Evolutionary conservation across 64 coral and sea anemone species (phyloP).

Genomic region (Dendrophyllia cribrosa): DNA sequence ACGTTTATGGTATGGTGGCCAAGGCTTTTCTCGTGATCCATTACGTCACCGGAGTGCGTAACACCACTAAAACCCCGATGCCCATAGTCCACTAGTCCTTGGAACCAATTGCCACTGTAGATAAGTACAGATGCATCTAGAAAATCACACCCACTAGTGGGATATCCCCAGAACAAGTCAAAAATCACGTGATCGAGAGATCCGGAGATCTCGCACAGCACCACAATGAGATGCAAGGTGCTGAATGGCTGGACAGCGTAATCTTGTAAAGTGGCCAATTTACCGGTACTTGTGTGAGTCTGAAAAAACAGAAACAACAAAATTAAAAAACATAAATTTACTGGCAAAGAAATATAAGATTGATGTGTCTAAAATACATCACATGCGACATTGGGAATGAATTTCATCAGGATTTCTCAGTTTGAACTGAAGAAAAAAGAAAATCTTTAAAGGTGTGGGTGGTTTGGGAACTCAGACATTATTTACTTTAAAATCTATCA

Average conservation of each 20-base stretch:
- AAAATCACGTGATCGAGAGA: slow-evolving; percentile 88
- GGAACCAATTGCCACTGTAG: slow-evolving; percentile 69
- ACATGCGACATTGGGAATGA: too few relatives aligned
- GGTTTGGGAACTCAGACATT: too few relatives aligned
- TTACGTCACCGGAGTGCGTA: slow-evolving; percentile 90
- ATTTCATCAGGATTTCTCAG: too few relatives aligned
- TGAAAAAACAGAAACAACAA: slow-evolving; percentile 23
- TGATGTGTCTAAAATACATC: too few relatives aligned
- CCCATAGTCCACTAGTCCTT: slow-evolving; percentile 66
- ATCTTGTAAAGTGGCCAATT: slow-evolving; percentile 67
- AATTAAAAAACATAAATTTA: too few relatives aligned
- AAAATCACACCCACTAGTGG: slow-evolving; percentile 50
- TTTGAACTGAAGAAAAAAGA: too few relatives aligned
- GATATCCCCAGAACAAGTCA: slow-evolving; percentile 96
- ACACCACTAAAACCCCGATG: slow-evolving; percentile 5
- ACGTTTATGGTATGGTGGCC: slow-evolving; percentile 93
- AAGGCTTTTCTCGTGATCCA: slow-evolving; percentile 45
- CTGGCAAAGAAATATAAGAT: too few relatives aligned
- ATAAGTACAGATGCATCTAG: slow-evolving; percentile 96
- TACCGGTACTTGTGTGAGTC: slow-evolving; percentile 6
- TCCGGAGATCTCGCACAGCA: slow-evolving; percentile 88
- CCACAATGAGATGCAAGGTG: slow-evolving; percentile 85
- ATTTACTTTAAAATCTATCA: too few relatives aligned
- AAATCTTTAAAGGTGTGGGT: too few relatives aligned
- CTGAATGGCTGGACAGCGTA: slow-evolving; percentile 75